These are phyloP conservation scores for Neoscelio sp. DNA, from an alignment of 2,888 invertebrate species.

Conservation along the genomic window DNA sequence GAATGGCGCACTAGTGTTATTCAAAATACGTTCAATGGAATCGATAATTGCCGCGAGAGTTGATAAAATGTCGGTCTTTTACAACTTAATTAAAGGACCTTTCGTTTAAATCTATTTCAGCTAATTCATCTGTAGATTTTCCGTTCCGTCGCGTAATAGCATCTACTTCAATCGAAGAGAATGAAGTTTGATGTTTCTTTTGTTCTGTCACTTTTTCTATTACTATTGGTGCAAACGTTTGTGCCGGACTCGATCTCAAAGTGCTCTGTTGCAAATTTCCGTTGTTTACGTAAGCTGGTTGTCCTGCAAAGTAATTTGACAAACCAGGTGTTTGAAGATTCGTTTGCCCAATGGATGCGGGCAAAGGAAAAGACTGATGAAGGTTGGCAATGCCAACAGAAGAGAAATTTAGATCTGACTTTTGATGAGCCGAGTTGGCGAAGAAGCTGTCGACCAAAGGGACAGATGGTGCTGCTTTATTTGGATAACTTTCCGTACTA, in stretches of 20 bases:
- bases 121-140: conserved; percentile 62
- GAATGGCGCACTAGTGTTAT: conserved; percentile 1
- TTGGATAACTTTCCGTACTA: conserved; percentile 6
- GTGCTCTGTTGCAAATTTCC: background rate
- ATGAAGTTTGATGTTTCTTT: conserved; percentile 77
- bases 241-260: background rate
- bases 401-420: background rate
- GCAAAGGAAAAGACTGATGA: background rate
- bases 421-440: background rate
- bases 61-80: background rate
- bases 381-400: background rate
- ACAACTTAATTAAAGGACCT: background rate
- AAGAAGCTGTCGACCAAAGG: conserved; percentile 15
- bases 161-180: too few species aligned
- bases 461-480: background rate
- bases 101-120: conserved; percentile 69
- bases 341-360: background rate
- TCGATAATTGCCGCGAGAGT: conserved; percentile 16
- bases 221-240: conserved; percentile 74
- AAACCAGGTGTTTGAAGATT: conserved; percentile 1
- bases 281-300: background rate
- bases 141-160: too few species aligned
- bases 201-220: conserved; percentile 76
- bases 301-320: conserved; percentile 16
- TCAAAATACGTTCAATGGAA: conserved; percentile 14